Evolutionary conservation across 2,113 vertebrate species (phyloP).

Genomic region (Brachypteracias leptosomus): DNA sequence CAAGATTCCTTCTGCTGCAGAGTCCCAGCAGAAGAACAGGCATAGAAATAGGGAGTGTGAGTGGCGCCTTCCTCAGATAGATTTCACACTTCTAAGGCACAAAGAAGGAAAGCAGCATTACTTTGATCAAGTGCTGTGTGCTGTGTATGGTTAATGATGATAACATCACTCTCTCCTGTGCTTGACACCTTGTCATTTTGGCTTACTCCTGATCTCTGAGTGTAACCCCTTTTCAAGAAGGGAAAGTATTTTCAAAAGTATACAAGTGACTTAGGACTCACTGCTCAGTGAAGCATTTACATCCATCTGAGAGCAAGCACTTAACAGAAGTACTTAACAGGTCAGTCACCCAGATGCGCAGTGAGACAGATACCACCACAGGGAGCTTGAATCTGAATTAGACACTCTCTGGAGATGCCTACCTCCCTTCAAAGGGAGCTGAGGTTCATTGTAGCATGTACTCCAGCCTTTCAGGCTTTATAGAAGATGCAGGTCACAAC

Average conservation of each 20-base stretch:
- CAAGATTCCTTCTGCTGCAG: background rate
- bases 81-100: conserved; percentile 38
- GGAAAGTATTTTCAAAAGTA: background rate
- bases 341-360: background rate
- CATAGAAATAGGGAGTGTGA: conserved; percentile 14
- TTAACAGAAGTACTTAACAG: background rate
- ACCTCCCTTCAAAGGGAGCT: background rate
- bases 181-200: background rate
- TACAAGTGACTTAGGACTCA: background rate
- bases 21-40: background rate
- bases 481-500: background rate
- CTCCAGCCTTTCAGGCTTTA: background rate
- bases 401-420: background rate
- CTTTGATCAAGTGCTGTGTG: background rate
- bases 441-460: background rate
- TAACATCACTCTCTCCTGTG: background rate
- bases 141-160: background rate
- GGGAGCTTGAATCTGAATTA: background rate
- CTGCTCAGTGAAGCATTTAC: background rate
- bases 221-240: background rate
- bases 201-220: background rate
- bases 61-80: background rate
- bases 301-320: background rate
- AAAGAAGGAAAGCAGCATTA: background rate
- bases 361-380: background rate